phyloP scores from a whole-genome alignment of 92 coral and sea anemone genomes.

The Paragorgia papillata region DNA sequence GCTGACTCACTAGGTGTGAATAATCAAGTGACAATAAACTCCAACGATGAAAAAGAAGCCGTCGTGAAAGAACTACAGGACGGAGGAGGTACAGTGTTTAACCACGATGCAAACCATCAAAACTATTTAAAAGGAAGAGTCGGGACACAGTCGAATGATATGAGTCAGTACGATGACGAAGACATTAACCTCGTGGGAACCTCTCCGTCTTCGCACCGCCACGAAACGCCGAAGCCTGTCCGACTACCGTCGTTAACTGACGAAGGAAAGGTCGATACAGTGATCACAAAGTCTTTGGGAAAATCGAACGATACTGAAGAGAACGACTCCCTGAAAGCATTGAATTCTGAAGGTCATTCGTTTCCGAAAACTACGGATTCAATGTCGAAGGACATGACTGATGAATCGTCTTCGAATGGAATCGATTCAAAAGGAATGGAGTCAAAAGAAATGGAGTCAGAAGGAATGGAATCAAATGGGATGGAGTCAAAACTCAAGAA shows the following conservation, averaged over 20 bases:
- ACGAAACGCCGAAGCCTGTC: background rate
- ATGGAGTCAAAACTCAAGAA: too few relatives aligned
- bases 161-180: constrained; percentile 23
- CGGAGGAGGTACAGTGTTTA: too few relatives aligned
- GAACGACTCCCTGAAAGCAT: too few relatives aligned
- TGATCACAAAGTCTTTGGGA: background rate
- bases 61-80: constrained; percentile 9
- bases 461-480: too few relatives aligned
- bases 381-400: background rate
- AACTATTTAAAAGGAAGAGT: background rate
- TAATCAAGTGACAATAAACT: constrained; percentile 6
- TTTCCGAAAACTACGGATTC: too few relatives aligned
- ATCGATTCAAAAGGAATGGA: too few relatives aligned
- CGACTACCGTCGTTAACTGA: constrained; percentile 21
- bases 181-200: background rate
- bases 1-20: constrained; percentile 32
- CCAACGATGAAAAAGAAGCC: constrained; percentile 25
- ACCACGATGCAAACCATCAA: background rate
- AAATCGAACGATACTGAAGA: background rate
- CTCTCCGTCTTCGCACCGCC: background rate
- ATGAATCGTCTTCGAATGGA: too few relatives aligned
- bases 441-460: too few relatives aligned
- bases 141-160: background rate
- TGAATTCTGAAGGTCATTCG: too few relatives aligned
- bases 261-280: constrained; percentile 18